Conservation (phyloP, 2,888 invertebrate genomes). For the Bugulina stolonifera region DNA sequence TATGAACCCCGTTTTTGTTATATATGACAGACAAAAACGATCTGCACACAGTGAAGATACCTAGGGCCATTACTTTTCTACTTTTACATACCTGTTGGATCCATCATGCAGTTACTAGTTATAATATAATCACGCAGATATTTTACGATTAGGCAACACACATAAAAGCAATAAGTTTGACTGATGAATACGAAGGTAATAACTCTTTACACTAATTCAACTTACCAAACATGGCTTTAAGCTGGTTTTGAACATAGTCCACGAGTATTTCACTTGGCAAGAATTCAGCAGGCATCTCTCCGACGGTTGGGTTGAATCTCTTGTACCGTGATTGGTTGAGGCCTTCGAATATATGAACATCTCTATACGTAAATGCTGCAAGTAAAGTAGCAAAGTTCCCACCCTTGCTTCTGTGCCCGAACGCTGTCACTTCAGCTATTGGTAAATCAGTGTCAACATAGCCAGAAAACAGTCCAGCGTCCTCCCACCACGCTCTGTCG, state of each 20-base stretch:
- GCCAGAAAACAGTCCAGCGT: neutral
- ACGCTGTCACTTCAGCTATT: neutral
- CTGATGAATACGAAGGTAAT: neutral
- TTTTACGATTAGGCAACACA: neutral
- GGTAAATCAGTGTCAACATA: neutral
- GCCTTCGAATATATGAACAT: neutral
- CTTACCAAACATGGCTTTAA: neutral
- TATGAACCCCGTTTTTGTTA: too few species aligned
- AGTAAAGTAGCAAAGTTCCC: neutral
- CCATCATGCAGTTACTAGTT: too few species aligned
- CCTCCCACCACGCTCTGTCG: neutral
- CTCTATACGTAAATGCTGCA: neutral
- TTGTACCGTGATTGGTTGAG: neutral
- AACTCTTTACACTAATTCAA: neutral
- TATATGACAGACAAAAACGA: too few species aligned
- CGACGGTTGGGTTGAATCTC: neutral
- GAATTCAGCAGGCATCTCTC: neutral
- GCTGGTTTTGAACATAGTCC: neutral
- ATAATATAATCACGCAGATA: neutral
- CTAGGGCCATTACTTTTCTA: too few species aligned
- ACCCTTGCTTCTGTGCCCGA: neutral
- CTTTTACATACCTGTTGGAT: too few species aligned
- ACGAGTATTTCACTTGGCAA: neutral
- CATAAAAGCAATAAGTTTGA: too few species aligned
- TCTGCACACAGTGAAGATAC: too few species aligned